Conservation (phyloP, 1,140 invertebrate genomes). For the Bilobella aurantiaca region DNA sequence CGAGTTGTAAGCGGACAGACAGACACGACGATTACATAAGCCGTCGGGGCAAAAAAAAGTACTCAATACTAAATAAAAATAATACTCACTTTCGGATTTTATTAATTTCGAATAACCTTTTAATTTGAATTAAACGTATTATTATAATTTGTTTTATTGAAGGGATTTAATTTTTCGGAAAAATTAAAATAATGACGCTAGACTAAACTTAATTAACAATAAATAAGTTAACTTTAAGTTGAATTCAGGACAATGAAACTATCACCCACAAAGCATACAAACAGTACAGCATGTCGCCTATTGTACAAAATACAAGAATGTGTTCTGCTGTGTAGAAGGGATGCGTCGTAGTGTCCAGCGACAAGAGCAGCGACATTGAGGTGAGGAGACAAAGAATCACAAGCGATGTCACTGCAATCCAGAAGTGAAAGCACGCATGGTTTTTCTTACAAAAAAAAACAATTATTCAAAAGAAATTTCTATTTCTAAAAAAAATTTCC, state of each 20-base stretch:
- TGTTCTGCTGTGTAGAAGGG: background rate
- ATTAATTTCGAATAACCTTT: no score
- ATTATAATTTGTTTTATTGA: no score
- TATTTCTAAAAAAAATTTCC: background rate
- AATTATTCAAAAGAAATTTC: background rate
- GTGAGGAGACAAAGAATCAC: background rate
- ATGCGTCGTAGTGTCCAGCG: background rate
- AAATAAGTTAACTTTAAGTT: no score
- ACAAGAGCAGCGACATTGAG: background rate
- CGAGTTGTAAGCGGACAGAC: no score
- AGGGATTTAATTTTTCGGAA: no score
- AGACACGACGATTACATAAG: no score
- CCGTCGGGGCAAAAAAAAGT: no score
- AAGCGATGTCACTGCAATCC: background rate
- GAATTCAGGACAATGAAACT: background rate
- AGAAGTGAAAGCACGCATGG: background rate
- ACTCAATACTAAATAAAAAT: no score
- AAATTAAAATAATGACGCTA: no score
- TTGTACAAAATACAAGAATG: background rate
- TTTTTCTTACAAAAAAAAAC: background rate
- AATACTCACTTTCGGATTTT: no score
- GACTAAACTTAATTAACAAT: no score
- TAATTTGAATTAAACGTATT: no score
- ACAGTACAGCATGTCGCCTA: background rate
- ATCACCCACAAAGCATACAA: background rate